Conservation (phyloP, 1,140 invertebrate species). For the Steinernema feltiae region DNA sequence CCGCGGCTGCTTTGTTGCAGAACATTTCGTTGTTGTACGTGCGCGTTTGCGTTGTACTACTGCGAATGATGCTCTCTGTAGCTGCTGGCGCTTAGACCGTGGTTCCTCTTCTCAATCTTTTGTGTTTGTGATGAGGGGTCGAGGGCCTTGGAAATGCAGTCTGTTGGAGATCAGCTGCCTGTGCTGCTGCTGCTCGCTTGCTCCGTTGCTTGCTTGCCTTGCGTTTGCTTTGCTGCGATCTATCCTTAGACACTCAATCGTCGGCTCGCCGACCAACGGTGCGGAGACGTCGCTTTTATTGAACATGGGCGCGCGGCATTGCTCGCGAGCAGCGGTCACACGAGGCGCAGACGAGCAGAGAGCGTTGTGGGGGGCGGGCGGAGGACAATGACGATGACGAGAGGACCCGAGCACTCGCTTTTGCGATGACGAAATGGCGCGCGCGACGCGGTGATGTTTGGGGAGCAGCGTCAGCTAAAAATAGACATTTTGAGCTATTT, state of each 20-base stretch:
- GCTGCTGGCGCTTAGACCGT: neutral
- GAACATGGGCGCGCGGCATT: neutral
- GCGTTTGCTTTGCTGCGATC: constrained; percentile 1
- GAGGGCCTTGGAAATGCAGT: constrained; percentile 10
- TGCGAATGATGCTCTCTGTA: neutral
- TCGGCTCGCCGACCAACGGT: neutral
- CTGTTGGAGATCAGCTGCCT: neutral
- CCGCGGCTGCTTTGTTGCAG: neutral
- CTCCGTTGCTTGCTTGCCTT: neutral
- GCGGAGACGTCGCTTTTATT: neutral
- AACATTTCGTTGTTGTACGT: neutral
- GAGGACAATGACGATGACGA: neutral
- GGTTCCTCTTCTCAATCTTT: neutral
- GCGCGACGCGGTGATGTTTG: too few relatives aligned
- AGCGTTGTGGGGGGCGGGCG: too few relatives aligned
- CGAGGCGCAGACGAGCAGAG: neutral
- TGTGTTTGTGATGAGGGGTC: neutral
- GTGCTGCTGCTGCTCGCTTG: neutral
- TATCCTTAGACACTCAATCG: constrained; percentile 14
- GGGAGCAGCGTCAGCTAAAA: too few relatives aligned
- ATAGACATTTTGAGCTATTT: too few relatives aligned
- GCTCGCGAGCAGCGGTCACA: neutral
- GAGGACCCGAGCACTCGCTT: too few relatives aligned
- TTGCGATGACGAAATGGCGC: too few relatives aligned
- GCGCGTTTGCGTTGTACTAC: neutral